Base-by-base conservation (phyloP, 2,797 vertebrate species). In the Caiman crocodilus region DNA sequence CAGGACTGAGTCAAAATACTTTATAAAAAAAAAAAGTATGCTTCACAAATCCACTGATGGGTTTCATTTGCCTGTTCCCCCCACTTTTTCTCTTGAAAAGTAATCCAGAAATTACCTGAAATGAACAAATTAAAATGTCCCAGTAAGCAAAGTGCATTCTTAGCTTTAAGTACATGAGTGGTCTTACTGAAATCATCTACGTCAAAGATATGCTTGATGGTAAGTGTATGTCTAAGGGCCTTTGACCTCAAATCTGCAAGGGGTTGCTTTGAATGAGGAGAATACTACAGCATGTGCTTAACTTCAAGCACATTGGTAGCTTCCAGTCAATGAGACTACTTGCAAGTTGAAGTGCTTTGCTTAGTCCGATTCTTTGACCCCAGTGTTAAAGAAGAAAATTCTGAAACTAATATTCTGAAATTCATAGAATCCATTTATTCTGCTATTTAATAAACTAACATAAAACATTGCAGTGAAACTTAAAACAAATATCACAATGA, bases 361-460 rank as follows among this genome's bases (percentile, higher is more conserved):
- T 71, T 3, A 57, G 6, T 57, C 30, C 35, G 2, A 30, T 57
- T 81, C 11, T 50, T 82, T 69, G 69, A 71, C 7, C 20, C 5
- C 30, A 12, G 50, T 80, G 82, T 80, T 28, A 20, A 90, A 63
- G 0, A 6, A 75, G 4, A 73, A 0, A 30, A 55, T 80, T 92
- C 32, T 76, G 3, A 2, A 23, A 80, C 2, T 1, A 42, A 2
- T 50, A 2, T 78, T 6, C 82, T 67, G 7, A 79, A 89, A 84
- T 75, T 16, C 4, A 73, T 2, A 73, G 1, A 1, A 55, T 1
- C 35, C 77, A 1, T 0, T 84, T 3, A 64, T 89, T 55, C 2
- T 65, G 87, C 65, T 25, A 63, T 75, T 84, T 74, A 76, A 3
- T 21, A 78, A 74, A 81, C 0, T 81, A 75, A 16, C 15, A n/a